Evolutionary conservation across 1,140 invertebrate species (phyloP).

Genomic region (Drosophila athabasca): DNA sequence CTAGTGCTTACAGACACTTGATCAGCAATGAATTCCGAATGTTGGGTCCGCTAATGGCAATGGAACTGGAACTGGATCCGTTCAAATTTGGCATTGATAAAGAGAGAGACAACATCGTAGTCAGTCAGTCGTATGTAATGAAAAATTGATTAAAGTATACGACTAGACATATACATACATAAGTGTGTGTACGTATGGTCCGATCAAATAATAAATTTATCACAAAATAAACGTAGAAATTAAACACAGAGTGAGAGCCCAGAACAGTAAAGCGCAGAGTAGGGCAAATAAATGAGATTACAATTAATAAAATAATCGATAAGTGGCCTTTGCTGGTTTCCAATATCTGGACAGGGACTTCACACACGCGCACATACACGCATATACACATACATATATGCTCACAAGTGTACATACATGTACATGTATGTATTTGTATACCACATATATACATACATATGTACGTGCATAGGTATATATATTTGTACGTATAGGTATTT

Average conservation of each 20-base stretch:
- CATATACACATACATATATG: not conserved
- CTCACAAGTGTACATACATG: not conserved
- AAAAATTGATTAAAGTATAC: conserved; percentile 74
- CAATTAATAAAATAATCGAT: conserved; percentile 82
- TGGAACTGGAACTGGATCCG: conserved; percentile 5
- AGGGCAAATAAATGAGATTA: conserved; percentile 77
- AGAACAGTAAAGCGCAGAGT: conserved; percentile 42
- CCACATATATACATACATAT: not conserved
- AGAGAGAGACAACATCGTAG: conserved; percentile 37
- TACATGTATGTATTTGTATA: conserved; percentile 1
- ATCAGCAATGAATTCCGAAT: conserved; percentile 55
- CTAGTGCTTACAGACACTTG: conserved; percentile 48
- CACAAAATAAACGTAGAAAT: conserved; percentile 79
- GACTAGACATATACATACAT: conserved; percentile 1
- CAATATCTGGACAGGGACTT: conserved; percentile 7
- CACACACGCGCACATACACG: conserved; percentile 1
- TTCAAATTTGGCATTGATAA: conserved; percentile 75
- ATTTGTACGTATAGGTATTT: conserved; percentile 2
- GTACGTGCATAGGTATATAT: not conserved
- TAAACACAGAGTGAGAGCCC: conserved; percentile 45
- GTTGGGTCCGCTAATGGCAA: conserved; percentile 14
- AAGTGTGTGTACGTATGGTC: conserved; percentile 3
- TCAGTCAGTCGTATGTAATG: conserved; percentile 68
- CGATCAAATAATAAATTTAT: conserved; percentile 71
- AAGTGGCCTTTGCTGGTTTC: conserved; percentile 48